Evolutionary conservation across 2,797 vertebrate genomes (phyloP).

Genomic region (Enteromius argenteus): DNA sequence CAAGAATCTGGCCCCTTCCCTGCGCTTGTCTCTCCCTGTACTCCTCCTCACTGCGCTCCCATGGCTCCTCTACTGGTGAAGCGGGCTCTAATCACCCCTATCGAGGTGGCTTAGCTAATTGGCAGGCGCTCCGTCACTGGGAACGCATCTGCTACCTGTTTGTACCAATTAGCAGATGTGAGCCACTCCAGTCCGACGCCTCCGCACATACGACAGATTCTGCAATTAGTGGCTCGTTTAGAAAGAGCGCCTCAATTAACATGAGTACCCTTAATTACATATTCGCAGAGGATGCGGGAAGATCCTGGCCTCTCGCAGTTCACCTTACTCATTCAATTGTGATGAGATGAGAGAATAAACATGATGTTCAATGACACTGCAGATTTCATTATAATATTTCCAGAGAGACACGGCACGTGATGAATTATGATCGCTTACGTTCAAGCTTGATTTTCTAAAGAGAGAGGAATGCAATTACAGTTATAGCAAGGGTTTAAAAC

Average conservation of each 20-base stretch:
- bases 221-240: conserved; percentile 90
- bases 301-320: conserved; percentile 71
- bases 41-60: conserved; percentile 31
- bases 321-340: conserved; percentile 36
- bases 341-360: conserved; percentile 32
- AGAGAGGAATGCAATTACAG: neutral
- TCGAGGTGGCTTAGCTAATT: conserved; percentile 75
- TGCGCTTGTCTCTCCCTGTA: neutral
- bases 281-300: conserved; percentile 73
- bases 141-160: conserved; percentile 85
- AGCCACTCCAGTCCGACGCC: conserved; percentile 77
- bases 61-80: conserved; percentile 53
- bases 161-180: conserved; percentile 85
- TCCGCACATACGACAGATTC: conserved; percentile 79
- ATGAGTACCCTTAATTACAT: conserved; percentile 85
- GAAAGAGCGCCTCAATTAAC: conserved; percentile 87
- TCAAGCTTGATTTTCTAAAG: neutral
- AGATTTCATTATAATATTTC: conserved; percentile 25
- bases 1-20: conserved; percentile 5
- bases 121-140: conserved; percentile 72
- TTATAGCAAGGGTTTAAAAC: neutral
- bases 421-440: conserved; percentile 2
- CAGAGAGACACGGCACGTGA: conserved; percentile 4
- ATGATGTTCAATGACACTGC: conserved; percentile 18
- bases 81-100: conserved; percentile 61